Percentiles rank a stretch among this genome's conserved stretches.
Evolutionary conservation across 2,888 invertebrate species (phyloP).

Genomic region (Sisyra nigra): DNA sequence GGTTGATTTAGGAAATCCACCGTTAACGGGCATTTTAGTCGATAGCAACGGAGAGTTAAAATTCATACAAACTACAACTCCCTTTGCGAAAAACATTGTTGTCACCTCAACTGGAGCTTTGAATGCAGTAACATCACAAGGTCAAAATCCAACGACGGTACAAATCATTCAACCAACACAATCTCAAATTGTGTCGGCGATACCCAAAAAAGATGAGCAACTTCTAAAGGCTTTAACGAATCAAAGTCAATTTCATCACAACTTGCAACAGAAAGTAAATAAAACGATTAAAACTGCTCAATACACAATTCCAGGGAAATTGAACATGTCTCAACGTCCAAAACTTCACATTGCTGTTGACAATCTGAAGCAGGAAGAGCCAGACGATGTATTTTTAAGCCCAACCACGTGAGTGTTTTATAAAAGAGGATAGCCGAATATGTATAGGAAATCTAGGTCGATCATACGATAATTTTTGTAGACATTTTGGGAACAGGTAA

Average conservation of each 20-base stretch:
- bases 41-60: slow-evolving; percentile 45
- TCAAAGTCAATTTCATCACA: slow-evolving; percentile 10
- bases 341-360: slow-evolving; percentile 20
- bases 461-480: not conserved
- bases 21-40: slow-evolving; percentile 37
- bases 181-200: not conserved
- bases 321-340: slow-evolving; percentile 18
- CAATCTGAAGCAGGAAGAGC: slow-evolving; percentile 42
- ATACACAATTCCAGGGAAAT: slow-evolving; percentile 20
- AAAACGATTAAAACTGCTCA: slow-evolving; percentile 18
- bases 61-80: slow-evolving; percentile 37
- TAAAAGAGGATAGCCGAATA: slow-evolving; percentile 12
- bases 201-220: slow-evolving; percentile 6
- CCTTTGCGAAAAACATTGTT: slow-evolving; percentile 26
- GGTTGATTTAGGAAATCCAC: slow-evolving; percentile 33
- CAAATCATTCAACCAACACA: not conserved
- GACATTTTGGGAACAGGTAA: not conserved
- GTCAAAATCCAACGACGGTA: not conserved
- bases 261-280: slow-evolving; percentile 16
- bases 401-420: slow-evolving; percentile 35
- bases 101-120: slow-evolving; percentile 15
- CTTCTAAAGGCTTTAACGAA: slow-evolving; percentile 11
- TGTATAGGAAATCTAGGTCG: not conserved
- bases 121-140: slow-evolving; percentile 3
- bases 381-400: slow-evolving; percentile 63